phyloP scores from a whole-genome alignment of 2,113 vertebrate species.

The Cairina moschata region DNA sequence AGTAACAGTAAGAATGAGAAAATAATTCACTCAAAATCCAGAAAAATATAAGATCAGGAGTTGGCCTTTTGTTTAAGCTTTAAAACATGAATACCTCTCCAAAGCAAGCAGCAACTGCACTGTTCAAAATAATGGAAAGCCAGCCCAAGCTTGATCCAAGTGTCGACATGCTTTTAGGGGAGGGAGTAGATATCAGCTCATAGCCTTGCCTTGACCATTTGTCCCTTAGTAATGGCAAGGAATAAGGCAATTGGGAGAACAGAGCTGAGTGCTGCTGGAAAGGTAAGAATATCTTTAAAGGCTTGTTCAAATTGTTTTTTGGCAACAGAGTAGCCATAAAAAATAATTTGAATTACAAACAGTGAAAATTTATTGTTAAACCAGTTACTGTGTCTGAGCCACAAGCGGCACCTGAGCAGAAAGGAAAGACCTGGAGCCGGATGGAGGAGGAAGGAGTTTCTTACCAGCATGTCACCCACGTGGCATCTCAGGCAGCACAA shows the following conservation, averaged over 20 bases:
- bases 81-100: neutral
- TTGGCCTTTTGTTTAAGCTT: neutral
- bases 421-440: neutral
- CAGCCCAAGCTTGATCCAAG: neutral
- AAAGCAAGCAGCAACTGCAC: neutral
- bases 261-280: neutral
- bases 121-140: neutral
- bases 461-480: rapidly evolving
- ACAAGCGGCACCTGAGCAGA: neutral
- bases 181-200: neutral
- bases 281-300: neutral
- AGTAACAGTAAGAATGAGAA: neutral
- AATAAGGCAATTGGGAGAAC: neutral
- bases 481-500: neutral
- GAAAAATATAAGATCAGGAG: neutral
- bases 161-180: neutral
- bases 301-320: constrained; percentile 18
- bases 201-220: neutral
- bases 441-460: neutral
- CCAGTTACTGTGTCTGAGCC: constrained; percentile 9
- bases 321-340: neutral
- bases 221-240: neutral
- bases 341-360: neutral
- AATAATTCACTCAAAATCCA: neutral
- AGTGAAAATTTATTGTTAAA: constrained; percentile 28